Base-by-base conservation (phyloP, 2,113 vertebrate species). In the Chloebia gouldiae region DNA sequence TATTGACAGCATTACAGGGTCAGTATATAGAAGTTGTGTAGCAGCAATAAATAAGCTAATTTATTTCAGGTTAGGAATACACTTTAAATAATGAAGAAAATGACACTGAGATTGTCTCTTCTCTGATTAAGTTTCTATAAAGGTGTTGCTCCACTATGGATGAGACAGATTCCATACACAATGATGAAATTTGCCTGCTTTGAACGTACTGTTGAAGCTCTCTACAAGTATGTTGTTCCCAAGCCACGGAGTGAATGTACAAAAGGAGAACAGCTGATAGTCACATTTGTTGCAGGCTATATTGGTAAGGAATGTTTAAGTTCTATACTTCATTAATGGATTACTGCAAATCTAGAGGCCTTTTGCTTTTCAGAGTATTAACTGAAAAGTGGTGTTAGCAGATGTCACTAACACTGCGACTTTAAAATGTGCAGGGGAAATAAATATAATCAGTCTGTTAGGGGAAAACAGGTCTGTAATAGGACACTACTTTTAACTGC, bases 161-260 rank as follows among this genome's bases (percentile, higher is more conserved):
- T 99, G 99, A 99, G 99, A 71, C 99, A 99, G 98, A 99, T 99
- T 91, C 99, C 99, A 21, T 99, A 99, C 96, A 99, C 99, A 86
- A 99, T 99, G 99, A 99, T 99, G 99, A 99, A 99, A 96, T 99
- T 99, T 31, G 98, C 99, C 95, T 99, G 99, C 98, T 99, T 99
- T 81, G 99, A 99, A 97, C 98, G 99, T 59, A 99, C 99, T 3
- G 99, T 99, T 88, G 99, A 99, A 98, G 30, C 98, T 73, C 98
- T 99, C 54, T 99, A 99, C 97, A 99, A 99, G 93, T 98, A 98
- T 1, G 98, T 98, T 14, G 99, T 99, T 88, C 99, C 99, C 53
- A 99, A 99, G 96, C 99, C 99, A 51, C 98, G 99, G 88, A 99
- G 92, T 68, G 99, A 99, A 97, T 99, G 99, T 98, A 77, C 97